phyloP scores from a whole-genome alignment of 2,888 invertebrate species.

The Micropterix aruncella region DNA sequence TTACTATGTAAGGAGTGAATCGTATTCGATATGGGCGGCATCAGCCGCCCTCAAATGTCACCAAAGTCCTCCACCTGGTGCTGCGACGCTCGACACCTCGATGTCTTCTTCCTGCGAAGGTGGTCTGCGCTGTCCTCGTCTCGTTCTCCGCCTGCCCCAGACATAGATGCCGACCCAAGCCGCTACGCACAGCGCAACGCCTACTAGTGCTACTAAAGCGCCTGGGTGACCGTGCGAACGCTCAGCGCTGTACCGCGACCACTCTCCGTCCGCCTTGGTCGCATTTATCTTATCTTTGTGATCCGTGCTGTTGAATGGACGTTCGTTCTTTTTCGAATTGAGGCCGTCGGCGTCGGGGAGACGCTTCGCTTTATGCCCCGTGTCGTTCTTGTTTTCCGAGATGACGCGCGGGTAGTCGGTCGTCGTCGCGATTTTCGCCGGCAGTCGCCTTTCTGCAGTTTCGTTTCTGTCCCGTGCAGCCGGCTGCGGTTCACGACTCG shows the following conservation, averaged over 20 bases:
- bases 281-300: too few species aligned
- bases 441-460: neutral
- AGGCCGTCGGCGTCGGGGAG: neutral
- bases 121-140: conserved; percentile 3
- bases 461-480: neutral
- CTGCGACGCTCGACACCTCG: conserved; percentile 44
- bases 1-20: conserved; percentile 39
- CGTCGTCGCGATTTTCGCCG: neutral
- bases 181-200: conserved; percentile 38
- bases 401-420: neutral
- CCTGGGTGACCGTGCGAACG: conserved; percentile 34
- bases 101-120: conserved; percentile 32
- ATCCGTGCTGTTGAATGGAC: too few species aligned
- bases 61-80: conserved; percentile 52
- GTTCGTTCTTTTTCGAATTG: too few species aligned
- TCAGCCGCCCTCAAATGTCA: conserved; percentile 48
- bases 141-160: conserved; percentile 14
- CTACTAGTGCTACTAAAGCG: conserved; percentile 38
- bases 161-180: conserved; percentile 34
- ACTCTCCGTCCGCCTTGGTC: too few species aligned
- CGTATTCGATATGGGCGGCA: conserved; percentile 42
- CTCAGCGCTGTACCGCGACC: conserved; percentile 25
- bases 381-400: neutral
- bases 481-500: neutral
- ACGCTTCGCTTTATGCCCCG: neutral